A percentile compares a stretch with the other conserved stretches of the same genome.
These are phyloP conservation scores for Pseudopodoces humilis DNA, from an alignment of 2,113 vertebrate genomes.

Conservation along the genomic window DNA sequence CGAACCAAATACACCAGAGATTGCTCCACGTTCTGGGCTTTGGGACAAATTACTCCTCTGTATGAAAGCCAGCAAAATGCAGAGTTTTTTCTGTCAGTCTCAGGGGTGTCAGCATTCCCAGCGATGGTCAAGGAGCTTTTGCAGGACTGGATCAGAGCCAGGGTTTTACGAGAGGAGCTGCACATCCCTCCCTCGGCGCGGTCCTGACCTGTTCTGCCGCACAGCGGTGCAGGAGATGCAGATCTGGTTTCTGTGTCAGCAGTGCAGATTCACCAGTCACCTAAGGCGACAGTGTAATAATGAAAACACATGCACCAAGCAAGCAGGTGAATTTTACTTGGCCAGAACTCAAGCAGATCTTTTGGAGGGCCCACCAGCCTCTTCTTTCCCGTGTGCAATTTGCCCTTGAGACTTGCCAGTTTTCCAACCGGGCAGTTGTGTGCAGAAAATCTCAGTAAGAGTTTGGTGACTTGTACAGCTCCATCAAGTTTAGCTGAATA, in stretches of 20 bases:
- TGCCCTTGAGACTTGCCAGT: background rate
- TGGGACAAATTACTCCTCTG: conserved; percentile 8
- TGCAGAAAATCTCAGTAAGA: background rate
- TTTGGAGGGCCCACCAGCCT: background rate
- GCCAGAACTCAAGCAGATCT: background rate
- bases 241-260: background rate
- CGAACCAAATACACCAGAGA: conserved; percentile 21
- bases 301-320: background rate
- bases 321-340: background rate
- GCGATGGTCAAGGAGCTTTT: background rate
- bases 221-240: background rate
- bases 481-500: conserved; percentile 32
- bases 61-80: background rate
- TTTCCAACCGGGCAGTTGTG: background rate
- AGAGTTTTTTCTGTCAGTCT: background rate
- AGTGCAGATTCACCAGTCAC: background rate
- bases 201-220: background rate
- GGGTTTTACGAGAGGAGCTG: background rate
- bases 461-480: background rate
- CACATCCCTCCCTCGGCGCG: background rate
- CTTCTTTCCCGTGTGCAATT: fast-evolving
- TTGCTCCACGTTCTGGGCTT: background rate
- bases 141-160: conserved; percentile 6
- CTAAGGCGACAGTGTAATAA: background rate
- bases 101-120: background rate